Evolutionary conservation across 2,797 vertebrate genomes (phyloP).

Genomic region (Sebastes matsubarae): DNA sequence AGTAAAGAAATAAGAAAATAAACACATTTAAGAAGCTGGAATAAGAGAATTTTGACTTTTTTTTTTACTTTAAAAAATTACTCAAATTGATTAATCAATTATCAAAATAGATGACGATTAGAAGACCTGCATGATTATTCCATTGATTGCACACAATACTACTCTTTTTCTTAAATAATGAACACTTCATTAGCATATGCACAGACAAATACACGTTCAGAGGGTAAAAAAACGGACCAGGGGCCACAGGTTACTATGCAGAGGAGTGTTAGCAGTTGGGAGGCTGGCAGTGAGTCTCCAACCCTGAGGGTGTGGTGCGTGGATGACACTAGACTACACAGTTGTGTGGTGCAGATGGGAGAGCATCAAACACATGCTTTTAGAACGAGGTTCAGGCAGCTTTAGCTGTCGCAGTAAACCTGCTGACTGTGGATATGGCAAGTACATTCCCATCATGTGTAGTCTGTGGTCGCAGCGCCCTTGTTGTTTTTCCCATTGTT

Average conservation of each 20-base stretch:
- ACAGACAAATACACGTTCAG: neutral
- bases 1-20: no score
- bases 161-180: neutral
- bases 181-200: neutral
- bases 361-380: constrained; percentile 64
- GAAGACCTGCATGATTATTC: neutral
- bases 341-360: constrained; percentile 53
- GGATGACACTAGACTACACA: constrained; percentile 46
- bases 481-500: constrained; percentile 67
- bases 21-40: no score
- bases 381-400: constrained; percentile 56
- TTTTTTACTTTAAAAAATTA: no score
- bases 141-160: neutral
- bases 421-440: constrained; percentile 74
- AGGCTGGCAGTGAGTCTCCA: constrained; percentile 24
- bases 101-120: no score
- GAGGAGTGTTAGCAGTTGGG: neutral
- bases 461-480: constrained; percentile 50
- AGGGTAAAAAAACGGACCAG: neutral
- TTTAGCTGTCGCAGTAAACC: constrained; percentile 66
- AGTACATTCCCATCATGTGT: constrained; percentile 71
- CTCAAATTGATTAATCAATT: no score
- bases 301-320: constrained; percentile 34
- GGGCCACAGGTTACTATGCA: neutral
- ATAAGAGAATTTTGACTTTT: no score